Percentiles rank a stretch among this genome's conserved stretches.
phyloP scores from a whole-genome alignment of 2,888 invertebrate species.

The Agrypnus murinus region DNA sequence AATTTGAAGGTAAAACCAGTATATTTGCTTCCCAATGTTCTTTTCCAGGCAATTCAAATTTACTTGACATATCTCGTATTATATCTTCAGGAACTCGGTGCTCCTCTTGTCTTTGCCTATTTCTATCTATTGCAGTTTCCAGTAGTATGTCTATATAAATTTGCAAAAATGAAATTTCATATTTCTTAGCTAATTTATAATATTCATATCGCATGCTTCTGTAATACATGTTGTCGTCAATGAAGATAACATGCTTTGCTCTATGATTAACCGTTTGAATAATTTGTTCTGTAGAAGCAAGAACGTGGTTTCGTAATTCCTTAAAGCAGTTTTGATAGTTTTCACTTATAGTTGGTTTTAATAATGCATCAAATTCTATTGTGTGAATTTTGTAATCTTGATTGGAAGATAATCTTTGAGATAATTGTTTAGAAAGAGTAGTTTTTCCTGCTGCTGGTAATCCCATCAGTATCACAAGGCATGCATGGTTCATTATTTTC shows the following conservation, averaged over 20 bases:
- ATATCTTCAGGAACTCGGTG: conserved; percentile 39
- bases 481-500: conserved; percentile 28
- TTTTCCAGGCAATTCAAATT: conserved; percentile 46
- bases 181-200: conserved; percentile 45
- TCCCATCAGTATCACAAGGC: conserved; percentile 48
- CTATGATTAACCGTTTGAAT: conserved; percentile 24
- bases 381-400: conserved; percentile 13
- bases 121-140: conserved; percentile 47
- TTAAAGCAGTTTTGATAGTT: conserved; percentile 33
- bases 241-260: conserved; percentile 43
- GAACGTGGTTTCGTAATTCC: conserved; percentile 38
- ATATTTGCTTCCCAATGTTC: conserved; percentile 43
- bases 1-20: conserved; percentile 38
- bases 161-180: conserved; percentile 50
- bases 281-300: conserved; percentile 40
- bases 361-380: no score
- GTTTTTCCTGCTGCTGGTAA: conserved; percentile 54
- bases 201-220: conserved; percentile 54
- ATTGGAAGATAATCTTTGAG: conserved; percentile 19
- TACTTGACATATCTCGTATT: conserved; percentile 47
- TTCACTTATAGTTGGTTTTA: conserved; percentile 3
- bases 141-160: conserved; percentile 50
- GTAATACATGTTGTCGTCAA: conserved; percentile 56
- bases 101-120: conserved; percentile 36
- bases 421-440: conserved; percentile 46